These are phyloP conservation scores for Meiosimyza platycephala DNA, from an alignment of 2,888 invertebrate species.

Conservation along the genomic window DNA sequence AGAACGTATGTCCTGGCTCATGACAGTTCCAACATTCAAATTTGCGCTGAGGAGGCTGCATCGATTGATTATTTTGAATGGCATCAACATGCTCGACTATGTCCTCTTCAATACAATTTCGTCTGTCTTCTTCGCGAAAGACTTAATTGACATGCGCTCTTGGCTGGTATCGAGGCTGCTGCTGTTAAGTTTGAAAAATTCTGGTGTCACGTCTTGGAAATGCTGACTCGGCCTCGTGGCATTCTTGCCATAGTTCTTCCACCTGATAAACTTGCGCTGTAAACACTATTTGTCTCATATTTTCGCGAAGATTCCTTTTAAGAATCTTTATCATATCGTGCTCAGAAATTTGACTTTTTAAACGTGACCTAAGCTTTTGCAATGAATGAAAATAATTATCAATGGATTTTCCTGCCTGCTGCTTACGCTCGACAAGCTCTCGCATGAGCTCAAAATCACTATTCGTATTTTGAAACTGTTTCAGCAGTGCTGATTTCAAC, in stretches of 20 bases:
- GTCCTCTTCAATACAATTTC: too few relatives aligned
- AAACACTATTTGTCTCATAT: conserved; percentile 11
- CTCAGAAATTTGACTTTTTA: conserved; percentile 30
- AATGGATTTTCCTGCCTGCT: background rate
- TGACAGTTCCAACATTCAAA: too few relatives aligned
- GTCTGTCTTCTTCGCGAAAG: too few relatives aligned
- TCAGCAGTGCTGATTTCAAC: background rate
- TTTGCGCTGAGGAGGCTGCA: too few relatives aligned
- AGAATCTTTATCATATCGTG: conserved; percentile 28
- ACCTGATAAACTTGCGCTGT: conserved; percentile 26
- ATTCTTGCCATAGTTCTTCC: background rate
- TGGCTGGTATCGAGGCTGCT: too few relatives aligned
- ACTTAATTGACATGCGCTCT: too few relatives aligned
- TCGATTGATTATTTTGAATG: too few relatives aligned
- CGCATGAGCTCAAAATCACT: conserved; percentile 27
- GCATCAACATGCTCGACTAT: too few relatives aligned
- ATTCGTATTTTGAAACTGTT: background rate
- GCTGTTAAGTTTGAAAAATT: too few relatives aligned
- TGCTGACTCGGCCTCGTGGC: background rate
- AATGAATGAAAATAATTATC: conserved; percentile 24
- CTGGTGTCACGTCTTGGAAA: too few relatives aligned
- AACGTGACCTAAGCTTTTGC: conserved; percentile 24
- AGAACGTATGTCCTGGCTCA: background rate
- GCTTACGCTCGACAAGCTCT: conserved; percentile 17
- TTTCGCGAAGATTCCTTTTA: conserved; percentile 27